Evolutionary conservation across 2,113 vertebrate genomes (phyloP), one percentile per base, ranked within the genome.

Genomic region (Ceratotherium simum): DNA sequence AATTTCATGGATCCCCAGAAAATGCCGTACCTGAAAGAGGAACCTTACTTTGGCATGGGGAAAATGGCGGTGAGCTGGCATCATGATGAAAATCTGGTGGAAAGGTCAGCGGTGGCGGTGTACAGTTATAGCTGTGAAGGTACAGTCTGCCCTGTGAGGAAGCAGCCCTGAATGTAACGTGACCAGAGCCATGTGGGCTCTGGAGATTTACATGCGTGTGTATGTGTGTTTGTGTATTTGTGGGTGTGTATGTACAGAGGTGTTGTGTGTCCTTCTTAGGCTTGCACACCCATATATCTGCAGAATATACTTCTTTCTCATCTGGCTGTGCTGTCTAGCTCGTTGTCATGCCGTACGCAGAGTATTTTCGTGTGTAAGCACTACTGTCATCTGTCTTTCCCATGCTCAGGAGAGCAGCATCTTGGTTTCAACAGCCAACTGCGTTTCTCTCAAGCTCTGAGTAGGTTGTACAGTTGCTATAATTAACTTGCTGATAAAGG

Each of bases 1-100:
- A 99, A 99, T 98, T 99, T 99, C 98, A 99, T 99, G 99, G 99
- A 99, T 98, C 99, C 99, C 0, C 98, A 98, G 20, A 98, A 99
- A 93, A 99, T 99, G 99, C 98, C 98, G 6, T 99, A 99, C 94
- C 99, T 99, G 97, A 99, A 99, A 97, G 99, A 99, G 95, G 99
- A 99, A 39, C 99, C 99, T 0, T 99, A 99, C 96, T 99, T 99
- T 65, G 99, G 99, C 95, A 99, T 99, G 99, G 99, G 99, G 54
- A 99, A 98, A 96, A 99, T 99, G 99, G 99, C 99, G 0, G 99
- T 99, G 94, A 99, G 99, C 97, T 99, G 99, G 99, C 99, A 99
- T 97, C 99, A 99, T 0, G 99, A 99, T 0, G 99, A 99, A 98
- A 99, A 99, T 94, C 99, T 99, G 96, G 98, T 99, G 97, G 99